Evolutionary conservation across 1,140 invertebrate genomes (phyloP).

Genomic region (Prorops nasuta): DNA sequence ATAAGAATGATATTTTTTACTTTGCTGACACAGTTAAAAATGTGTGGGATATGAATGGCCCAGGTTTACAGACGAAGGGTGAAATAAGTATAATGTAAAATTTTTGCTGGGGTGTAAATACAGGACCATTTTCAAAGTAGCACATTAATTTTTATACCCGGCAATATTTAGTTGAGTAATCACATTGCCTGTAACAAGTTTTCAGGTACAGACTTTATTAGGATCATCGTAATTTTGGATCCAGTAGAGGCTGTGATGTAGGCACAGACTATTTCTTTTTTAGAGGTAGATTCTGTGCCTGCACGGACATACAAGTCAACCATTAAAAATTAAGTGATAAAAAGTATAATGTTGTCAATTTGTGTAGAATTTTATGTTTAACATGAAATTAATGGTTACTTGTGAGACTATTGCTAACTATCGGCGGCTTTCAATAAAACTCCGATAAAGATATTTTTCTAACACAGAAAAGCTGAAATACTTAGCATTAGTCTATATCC

Average conservation of each 20-base stretch:
- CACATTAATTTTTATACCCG: too few species aligned
- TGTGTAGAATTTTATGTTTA: too few species aligned
- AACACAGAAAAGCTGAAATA: slow-evolving; percentile 41
- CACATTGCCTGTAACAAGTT: slow-evolving; percentile 61
- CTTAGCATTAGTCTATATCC: slow-evolving; percentile 54
- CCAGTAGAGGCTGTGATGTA: slow-evolving; percentile 51
- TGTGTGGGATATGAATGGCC: too few species aligned
- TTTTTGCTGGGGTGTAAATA: too few species aligned
- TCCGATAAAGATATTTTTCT: slow-evolving; percentile 15
- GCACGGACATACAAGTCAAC: slow-evolving; percentile 51
- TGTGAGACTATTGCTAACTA: slow-evolving; percentile 53
- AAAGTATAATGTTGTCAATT: too few species aligned
- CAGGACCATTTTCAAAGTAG: too few species aligned
- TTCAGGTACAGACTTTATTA: slow-evolving; percentile 59
- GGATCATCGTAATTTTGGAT: slow-evolving; percentile 30
- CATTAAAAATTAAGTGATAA: too few species aligned
- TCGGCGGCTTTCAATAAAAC: too few species aligned
- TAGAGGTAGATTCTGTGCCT: slow-evolving; percentile 62
- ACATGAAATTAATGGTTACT: slow-evolving; percentile 43
- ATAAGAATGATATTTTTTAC: too few species aligned
- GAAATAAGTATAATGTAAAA: too few species aligned
- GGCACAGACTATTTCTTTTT: slow-evolving; percentile 61
- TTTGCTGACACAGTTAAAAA: too few species aligned
- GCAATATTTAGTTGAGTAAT: slow-evolving; percentile 13
- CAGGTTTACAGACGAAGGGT: too few species aligned